Percentiles rank a stretch among this genome's conserved stretches.
Evolutionary conservation across 2,113 vertebrate genomes (phyloP).

Genomic region (Heterotilapia buettikoferi): DNA sequence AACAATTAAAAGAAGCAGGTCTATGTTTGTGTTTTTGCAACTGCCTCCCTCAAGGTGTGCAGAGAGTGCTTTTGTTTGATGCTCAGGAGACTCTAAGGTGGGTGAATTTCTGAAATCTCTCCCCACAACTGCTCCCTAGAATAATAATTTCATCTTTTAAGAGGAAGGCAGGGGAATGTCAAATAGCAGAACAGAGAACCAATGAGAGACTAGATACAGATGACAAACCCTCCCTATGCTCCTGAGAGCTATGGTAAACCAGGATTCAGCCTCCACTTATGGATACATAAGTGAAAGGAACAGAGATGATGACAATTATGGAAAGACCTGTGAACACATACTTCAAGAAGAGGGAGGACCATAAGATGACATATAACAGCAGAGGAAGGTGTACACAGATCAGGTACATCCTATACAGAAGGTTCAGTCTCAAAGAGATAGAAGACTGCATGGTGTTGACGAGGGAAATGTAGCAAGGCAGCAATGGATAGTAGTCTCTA

Average conservation of each 20-base stretch:
- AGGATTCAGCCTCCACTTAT: not conserved
- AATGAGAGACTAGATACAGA: not conserved
- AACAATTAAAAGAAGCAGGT: slow-evolving; percentile 17
- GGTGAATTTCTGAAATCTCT: slow-evolving; percentile 10
- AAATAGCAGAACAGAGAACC: not conserved
- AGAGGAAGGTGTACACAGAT: not conserved
- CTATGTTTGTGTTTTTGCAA: not conserved
- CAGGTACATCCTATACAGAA: not conserved
- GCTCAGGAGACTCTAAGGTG: not conserved
- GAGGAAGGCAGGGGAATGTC: not conserved
- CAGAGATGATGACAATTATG: not conserved
- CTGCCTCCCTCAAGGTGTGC: not conserved
- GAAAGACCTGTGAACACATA: not conserved
- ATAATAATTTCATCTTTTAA: slow-evolving; percentile 14
- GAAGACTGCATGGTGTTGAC: not conserved
- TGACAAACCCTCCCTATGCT: not conserved
- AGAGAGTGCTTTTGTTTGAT: not conserved
- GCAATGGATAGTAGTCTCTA: not conserved
- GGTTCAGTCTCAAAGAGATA: not conserved
- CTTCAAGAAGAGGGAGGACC: not conserved
- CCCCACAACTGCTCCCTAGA: slow-evolving; percentile 8
- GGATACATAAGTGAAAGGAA: not conserved
- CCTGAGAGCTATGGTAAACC: not conserved
- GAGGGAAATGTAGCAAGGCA: not conserved
- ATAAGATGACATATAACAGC: not conserved